These are phyloP conservation scores for Muscina levida DNA, from an alignment of 2,888 invertebrate species.

Conservation along the genomic window DNA sequence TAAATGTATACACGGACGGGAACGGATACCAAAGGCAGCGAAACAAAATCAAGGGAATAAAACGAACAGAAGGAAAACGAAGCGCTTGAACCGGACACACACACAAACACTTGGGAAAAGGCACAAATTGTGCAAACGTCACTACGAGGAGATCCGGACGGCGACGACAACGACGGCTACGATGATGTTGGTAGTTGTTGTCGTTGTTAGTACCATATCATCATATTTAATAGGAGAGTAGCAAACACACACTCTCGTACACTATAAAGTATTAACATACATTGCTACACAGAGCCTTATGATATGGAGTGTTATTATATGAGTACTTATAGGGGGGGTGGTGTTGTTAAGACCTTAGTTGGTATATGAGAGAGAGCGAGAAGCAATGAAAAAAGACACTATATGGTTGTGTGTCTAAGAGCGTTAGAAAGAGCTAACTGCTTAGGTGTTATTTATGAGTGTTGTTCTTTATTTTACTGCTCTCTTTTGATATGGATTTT, in stretches of 20 bases:
- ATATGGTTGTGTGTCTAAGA: not conserved
- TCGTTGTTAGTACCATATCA: constrained; percentile 64
- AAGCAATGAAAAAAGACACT: not conserved
- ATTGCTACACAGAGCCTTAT: too few species aligned
- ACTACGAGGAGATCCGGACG: constrained; percentile 8
- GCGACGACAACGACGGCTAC: too few species aligned
- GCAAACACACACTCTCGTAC: constrained; percentile 29
- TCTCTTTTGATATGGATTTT: constrained; percentile 35
- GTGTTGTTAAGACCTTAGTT: too few species aligned
- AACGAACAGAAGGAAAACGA: not conserved
- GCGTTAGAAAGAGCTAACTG: constrained; percentile 18
- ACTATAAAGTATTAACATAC: not conserved
- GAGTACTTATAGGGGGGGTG: too few species aligned
- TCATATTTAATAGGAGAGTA: constrained; percentile 63
- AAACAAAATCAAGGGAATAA: not conserved
- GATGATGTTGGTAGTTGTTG: too few species aligned
- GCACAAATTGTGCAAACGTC: constrained; percentile 56
- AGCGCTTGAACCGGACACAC: not conserved
- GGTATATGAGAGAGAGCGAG: not conserved
- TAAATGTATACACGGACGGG: not conserved
- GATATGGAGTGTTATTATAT: too few species aligned
- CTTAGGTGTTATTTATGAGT: not conserved
- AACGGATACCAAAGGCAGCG: not conserved
- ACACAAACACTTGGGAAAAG: not conserved
- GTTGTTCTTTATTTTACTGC: not conserved